phyloP scores from a whole-genome alignment of 2,113 vertebrate species.

The Tyto alba region DNA sequence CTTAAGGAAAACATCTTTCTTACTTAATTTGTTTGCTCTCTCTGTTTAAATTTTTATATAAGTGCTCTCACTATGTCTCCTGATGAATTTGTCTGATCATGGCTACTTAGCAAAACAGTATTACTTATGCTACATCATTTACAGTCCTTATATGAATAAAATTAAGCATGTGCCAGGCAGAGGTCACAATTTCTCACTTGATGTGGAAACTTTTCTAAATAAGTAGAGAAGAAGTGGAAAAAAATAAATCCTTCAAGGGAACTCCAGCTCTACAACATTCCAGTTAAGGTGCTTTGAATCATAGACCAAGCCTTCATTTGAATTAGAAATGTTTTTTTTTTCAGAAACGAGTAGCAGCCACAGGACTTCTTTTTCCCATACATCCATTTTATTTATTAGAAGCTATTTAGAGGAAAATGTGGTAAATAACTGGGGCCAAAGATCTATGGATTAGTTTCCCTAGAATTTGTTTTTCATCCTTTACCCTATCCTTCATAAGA shows the following conservation, averaged over 20 bases:
- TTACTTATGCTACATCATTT: not conserved
- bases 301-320: not conserved
- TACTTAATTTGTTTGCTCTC: not conserved
- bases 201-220: not conserved
- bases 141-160: not conserved
- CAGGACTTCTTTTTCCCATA: not conserved
- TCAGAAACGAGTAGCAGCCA: not conserved
- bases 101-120: not conserved
- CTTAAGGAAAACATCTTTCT: not conserved
- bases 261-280: not conserved
- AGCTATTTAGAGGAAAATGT: not conserved
- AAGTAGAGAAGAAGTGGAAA: not conserved
- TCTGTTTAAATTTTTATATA: not conserved
- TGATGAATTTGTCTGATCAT: not conserved
- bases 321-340: not conserved
- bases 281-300: not conserved
- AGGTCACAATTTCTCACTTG: not conserved
- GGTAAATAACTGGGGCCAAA: not conserved
- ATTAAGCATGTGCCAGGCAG: not conserved
- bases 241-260: not conserved
- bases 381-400: not conserved
- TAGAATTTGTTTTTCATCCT: not conserved
- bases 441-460: not conserved
- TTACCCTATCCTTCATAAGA: not conserved
- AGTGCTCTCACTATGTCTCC: not conserved